Evolutionary conservation across 2,797 vertebrate genomes (phyloP).

Genomic region (Rhinichthys osculus): DNA sequence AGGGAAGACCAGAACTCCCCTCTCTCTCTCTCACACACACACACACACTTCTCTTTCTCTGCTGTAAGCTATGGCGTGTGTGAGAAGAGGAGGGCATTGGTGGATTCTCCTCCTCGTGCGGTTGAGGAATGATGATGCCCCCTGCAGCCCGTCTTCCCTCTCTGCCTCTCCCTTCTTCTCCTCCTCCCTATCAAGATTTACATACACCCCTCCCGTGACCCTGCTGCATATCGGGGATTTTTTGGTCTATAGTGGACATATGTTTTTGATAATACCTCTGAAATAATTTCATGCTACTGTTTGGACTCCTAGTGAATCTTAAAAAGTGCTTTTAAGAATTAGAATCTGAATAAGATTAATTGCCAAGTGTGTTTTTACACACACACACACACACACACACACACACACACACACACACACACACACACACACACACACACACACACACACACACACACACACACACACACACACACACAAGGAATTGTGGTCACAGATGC

Average conservation of each 20-base stretch:
- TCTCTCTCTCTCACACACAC: conserved; percentile 41
- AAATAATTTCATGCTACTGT: not conserved
- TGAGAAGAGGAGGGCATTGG: conserved; percentile 49
- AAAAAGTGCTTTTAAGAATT: not conserved
- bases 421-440: not conserved
- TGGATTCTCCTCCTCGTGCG: conserved; percentile 64
- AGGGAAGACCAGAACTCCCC: conserved; percentile 65
- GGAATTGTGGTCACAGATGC: not conserved
- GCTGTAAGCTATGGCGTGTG: conserved; percentile 48
- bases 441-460: too few relatives aligned
- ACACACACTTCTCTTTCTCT: conserved; percentile 61
- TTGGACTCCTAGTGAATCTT: not conserved
- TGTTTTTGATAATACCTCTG: not conserved
- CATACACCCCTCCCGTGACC: not conserved
- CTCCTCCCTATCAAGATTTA: not conserved
- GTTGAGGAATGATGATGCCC: conserved; percentile 73
- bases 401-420: not conserved
- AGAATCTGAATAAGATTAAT: not conserved
- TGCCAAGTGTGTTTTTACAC: not conserved
- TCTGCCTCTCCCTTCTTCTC: not conserved
- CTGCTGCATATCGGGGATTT: not conserved
- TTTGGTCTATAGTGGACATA: not conserved
- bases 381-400: not conserved
- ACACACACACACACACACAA: not conserved
- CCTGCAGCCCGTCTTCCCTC: conserved; percentile 73